A percentile compares a stretch with the other conserved stretches of the same genome.
phyloP scores from a whole-genome alignment of 1,140 invertebrate genomes.

The Megalopta genalis region DNA sequence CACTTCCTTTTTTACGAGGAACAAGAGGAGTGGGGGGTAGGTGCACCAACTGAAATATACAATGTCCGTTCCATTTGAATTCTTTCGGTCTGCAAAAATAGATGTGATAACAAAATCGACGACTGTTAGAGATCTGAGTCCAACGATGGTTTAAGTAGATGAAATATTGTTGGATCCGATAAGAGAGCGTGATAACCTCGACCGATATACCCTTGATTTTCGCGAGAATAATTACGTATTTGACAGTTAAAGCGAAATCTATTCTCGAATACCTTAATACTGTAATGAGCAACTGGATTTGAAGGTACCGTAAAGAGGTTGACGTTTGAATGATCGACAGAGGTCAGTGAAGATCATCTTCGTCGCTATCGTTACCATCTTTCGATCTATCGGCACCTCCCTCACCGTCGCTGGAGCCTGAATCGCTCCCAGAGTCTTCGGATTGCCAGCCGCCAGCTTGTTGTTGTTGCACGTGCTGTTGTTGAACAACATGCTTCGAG shows the following conservation, averaged over 20 bases:
- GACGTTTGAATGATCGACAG: conserved; percentile 71
- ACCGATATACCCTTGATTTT: conserved; percentile 74
- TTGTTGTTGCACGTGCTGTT: conserved; percentile 64
- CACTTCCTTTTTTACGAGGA: background rate
- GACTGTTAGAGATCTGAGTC: conserved; percentile 24
- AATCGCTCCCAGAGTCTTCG: conserved; percentile 77
- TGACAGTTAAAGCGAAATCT: conserved; percentile 81
- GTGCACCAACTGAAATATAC: background rate
- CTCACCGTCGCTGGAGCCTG: conserved; percentile 76
- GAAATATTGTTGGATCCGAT: conserved; percentile 37
- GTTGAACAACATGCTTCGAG: conserved; percentile 70
- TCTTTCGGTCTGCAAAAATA: conserved; percentile 2
- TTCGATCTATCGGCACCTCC: conserved; percentile 75
- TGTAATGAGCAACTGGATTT: conserved; percentile 79
- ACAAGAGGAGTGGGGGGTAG: background rate
- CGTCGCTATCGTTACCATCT: conserved; percentile 76
- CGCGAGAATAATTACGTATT: conserved; percentile 78
- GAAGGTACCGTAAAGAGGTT: conserved; percentile 78
- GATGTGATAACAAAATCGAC: background rate
- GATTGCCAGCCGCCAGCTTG: conserved; percentile 74
- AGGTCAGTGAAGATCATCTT: conserved; percentile 79
- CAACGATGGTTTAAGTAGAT: conserved; percentile 13
- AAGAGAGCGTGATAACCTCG: conserved; percentile 76
- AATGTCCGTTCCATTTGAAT: conserved; percentile 39
- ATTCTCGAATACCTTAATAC: conserved; percentile 81